Evolutionary conservation across 2,888 invertebrate species (phyloP), one percentile per base, ranked within the genome.

Genomic region (Acrobeloides nanus): DNA sequence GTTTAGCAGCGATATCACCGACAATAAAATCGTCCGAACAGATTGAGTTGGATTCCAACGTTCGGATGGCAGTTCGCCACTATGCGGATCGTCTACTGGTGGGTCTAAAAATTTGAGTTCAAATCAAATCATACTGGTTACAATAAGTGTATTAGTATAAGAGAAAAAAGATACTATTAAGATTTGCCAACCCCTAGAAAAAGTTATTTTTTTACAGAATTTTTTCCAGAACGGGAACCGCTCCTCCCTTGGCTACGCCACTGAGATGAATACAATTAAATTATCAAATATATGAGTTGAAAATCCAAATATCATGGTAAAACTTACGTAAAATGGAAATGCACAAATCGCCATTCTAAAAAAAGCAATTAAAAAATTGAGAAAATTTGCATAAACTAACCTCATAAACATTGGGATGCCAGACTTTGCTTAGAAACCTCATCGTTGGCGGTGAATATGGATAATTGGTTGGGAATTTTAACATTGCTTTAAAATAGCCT

Each of bases 11-110:
- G 95, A 97, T 74, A 97, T 97, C 66, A 97, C 95, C 55, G 93
- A 95, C 54, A 99, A 81, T 61, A 97, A 82, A 71, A 97, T 90
- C 42, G 97, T 99, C 76, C 64, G 48, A 52, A 97, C 95, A 74
- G 89, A 95, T 80, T 99, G 97, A 62, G 97, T 99, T 45, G 97
- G 97, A 81, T 99, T 99, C 97, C 97, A 97, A 77, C 97, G 84
- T 79, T 97, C 97, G 78, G 93, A 95, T 0, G 97, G 92, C 71
- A 95, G 78, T 77, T 97, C 97, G 23, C 97, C 97, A 68, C 90
- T 92, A 75, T 95, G 95, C 29, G 97, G 95, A 79, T 99, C 97
- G 78, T 99, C 95, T 48, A 93, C 86, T 17, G 95, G 93, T 5
- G 41, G 45, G 21, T 55, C 18, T 21, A 55, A 20, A 1, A 55